These are phyloP conservation scores for Prolemur simus DNA, from an alignment of 2,113 vertebrate genomes.

Conservation along the genomic window DNA sequence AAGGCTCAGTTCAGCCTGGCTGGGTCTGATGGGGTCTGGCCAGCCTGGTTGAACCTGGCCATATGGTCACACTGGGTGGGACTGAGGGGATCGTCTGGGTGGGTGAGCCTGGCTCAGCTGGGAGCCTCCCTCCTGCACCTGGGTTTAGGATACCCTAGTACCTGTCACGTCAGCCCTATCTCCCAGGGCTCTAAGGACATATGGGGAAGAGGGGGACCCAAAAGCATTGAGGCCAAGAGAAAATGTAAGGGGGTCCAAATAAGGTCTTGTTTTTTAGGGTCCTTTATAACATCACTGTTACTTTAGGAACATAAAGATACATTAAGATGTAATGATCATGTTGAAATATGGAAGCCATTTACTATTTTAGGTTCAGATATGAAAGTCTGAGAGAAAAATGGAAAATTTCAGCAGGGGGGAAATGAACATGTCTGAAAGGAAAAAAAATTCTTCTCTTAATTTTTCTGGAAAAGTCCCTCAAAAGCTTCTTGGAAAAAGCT, in stretches of 20 bases:
- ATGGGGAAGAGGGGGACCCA: accelerated
- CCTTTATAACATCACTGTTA: neutral
- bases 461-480: constrained; percentile 24
- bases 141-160: neutral
- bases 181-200: neutral
- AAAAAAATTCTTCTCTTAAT: neutral
- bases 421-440: constrained; percentile 32
- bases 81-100: neutral
- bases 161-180: neutral
- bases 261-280: neutral
- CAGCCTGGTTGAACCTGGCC: neutral
- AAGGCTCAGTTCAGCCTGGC: neutral
- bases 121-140: neutral
- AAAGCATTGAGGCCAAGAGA: neutral
- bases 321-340: constrained; percentile 20
- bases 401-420: neutral
- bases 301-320: constrained; percentile 20
- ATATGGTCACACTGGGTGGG: neutral
- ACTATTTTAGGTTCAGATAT: constrained; percentile 27
- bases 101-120: no score
- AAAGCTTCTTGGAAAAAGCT: neutral
- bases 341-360: constrained; percentile 36
- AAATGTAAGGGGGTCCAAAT: neutral
- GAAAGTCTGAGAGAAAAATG: constrained; percentile 50
- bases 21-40: accelerated